Conservation (phyloP, 2,113 vertebrate species). For the Bos javanicus region DNA sequence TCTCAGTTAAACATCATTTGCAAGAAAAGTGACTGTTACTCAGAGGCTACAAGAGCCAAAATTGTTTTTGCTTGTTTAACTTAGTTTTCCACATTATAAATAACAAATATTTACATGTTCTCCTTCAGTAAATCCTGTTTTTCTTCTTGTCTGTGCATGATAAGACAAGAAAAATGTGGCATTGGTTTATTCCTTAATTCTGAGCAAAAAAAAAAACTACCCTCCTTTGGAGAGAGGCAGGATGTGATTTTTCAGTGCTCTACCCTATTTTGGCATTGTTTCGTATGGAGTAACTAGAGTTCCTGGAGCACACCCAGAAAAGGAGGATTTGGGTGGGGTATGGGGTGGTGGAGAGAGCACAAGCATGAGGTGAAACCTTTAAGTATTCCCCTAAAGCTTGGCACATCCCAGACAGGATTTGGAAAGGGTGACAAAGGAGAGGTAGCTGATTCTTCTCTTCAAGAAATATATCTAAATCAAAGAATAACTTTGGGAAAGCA, state of each 20-base stretch:
- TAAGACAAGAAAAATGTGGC: background rate
- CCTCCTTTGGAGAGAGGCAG: background rate
- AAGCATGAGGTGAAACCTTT: background rate
- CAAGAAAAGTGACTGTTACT: slow-evolving; percentile 1
- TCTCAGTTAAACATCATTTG: slow-evolving; percentile 29
- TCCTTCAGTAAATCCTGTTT: background rate
- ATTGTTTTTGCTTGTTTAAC: background rate
- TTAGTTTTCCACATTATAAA: slow-evolving; percentile 22
- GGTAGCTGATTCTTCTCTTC: background rate
- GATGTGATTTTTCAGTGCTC: background rate
- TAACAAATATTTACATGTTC: background rate
- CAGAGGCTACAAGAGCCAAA: background rate
- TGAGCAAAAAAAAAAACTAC: background rate
- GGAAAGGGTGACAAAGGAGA: background rate
- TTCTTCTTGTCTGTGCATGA: background rate
- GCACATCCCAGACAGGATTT: background rate
- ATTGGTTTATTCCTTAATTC: background rate
- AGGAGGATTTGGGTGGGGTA: background rate
- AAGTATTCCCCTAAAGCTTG: background rate
- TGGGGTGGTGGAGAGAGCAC: rapidly evolving
- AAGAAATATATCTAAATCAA: background rate
- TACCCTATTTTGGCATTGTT: background rate
- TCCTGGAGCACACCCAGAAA: background rate
- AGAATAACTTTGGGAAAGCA: background rate
- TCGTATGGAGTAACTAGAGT: background rate